Conservation (phyloP, 2,797 vertebrate genomes). For the Lacerta bilineata region DNA sequence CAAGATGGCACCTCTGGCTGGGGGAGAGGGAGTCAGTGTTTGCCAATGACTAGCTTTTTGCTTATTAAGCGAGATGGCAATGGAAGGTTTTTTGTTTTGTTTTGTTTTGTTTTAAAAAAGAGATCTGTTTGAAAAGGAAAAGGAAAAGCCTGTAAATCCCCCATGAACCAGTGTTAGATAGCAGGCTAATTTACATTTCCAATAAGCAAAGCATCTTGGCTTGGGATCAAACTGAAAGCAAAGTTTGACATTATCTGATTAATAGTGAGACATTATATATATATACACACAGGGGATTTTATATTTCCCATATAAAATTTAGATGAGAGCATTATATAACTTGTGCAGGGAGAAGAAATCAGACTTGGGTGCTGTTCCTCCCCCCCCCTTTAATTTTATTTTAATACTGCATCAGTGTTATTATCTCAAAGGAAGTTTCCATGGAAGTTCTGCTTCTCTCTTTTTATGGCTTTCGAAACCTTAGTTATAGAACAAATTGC, state of each 20-base stretch:
- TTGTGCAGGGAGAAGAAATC: constrained; percentile 35
- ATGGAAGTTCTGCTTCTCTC: constrained; percentile 36
- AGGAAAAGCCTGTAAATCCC: constrained; percentile 31
- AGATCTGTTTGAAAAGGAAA: constrained; percentile 12
- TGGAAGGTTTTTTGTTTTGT: not conserved
- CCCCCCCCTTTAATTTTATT: constrained; percentile 15
- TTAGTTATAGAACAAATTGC: constrained; percentile 9
- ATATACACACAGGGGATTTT: constrained; percentile 35
- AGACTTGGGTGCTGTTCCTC: not conserved
- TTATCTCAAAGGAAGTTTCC: not conserved
- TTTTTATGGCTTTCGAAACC: constrained; percentile 20
- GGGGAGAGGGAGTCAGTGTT: not conserved
- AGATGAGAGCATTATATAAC: constrained; percentile 36
- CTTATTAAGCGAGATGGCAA: not conserved
- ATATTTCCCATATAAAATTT: constrained; percentile 57
- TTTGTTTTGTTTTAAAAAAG: not conserved
- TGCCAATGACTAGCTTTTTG: too few relatives aligned
- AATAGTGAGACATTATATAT: constrained; percentile 40
- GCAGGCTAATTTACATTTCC: constrained; percentile 43
- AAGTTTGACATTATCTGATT: constrained; percentile 36
- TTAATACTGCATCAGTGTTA: constrained; percentile 27
- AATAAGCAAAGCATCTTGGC: constrained; percentile 52
- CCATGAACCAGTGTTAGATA: constrained; percentile 12
- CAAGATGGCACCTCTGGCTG: too few relatives aligned
- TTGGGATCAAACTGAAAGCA: constrained; percentile 32